These are phyloP conservation scores for Cenopis cana DNA, from an alignment of 2,888 invertebrate species.

Conservation along the genomic window DNA sequence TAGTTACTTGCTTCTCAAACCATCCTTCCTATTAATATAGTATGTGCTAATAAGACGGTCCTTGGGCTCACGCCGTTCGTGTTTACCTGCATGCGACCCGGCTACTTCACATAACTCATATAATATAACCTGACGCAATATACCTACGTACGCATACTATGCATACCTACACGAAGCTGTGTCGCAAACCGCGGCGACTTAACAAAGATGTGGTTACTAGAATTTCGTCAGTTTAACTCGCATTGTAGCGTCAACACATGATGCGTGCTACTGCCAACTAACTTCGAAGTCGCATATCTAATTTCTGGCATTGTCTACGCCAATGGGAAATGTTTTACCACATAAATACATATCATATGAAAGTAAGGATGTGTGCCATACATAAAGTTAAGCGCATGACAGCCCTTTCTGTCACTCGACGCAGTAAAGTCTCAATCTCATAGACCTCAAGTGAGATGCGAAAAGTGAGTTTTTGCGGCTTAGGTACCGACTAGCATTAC, in stretches of 20 bases:
- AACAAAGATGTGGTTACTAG: conserved; percentile 30
- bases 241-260: conserved; percentile 18
- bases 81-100: conserved; percentile 33
- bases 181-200: conserved; percentile 32
- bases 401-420: no score
- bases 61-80: conserved; percentile 35
- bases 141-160: background rate
- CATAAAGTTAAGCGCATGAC: no score
- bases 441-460: no score
- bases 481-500: no score
- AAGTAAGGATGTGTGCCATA: no score
- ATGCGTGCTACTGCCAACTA: conserved; percentile 18
- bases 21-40: conserved; percentile 24
- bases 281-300: conserved; percentile 15
- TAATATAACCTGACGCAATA: conserved; percentile 9
- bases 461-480: no score
- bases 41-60: conserved; percentile 38
- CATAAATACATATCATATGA: no score
- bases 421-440: no score
- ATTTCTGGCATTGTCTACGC: conserved; percentile 12
- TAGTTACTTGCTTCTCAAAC: background rate
- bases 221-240: conserved; percentile 38
- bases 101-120: conserved; percentile 7
- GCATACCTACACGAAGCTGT: conserved; percentile 14
- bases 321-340: background rate